Evolutionary conservation across 1,140 invertebrate species (phyloP).

Genomic region (Venturia canescens): DNA sequence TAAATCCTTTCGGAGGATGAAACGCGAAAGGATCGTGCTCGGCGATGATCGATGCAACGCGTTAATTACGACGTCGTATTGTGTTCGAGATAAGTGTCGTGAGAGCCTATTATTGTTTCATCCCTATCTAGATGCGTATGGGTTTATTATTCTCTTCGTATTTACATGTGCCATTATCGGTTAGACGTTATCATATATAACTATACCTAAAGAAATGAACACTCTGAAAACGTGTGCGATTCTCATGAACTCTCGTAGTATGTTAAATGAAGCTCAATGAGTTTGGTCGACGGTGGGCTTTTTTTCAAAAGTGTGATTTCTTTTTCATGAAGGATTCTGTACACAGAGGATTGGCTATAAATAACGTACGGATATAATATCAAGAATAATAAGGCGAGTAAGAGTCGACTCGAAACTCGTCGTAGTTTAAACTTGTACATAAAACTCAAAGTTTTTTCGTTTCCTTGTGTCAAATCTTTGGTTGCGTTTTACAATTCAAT

Average conservation of each 20-base stretch:
- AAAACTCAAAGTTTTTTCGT: neutral
- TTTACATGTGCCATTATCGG: constrained; percentile 39
- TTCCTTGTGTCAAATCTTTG: constrained; percentile 13
- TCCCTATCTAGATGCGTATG: constrained; percentile 20
- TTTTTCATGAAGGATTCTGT: constrained; percentile 37
- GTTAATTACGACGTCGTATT: constrained; percentile 25
- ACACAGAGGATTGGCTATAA: constrained; percentile 37
- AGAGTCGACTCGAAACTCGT: neutral
- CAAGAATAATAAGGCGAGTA: constrained; percentile 28
- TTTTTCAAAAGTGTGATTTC: constrained; percentile 17
- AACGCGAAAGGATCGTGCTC: neutral
- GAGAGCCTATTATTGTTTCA: neutral
- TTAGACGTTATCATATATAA: constrained; percentile 12
- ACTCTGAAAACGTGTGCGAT: constrained; percentile 46
- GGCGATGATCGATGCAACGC: constrained; percentile 31
- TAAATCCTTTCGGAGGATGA: neutral
- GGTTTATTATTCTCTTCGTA: constrained; percentile 18
- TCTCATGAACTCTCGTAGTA: constrained; percentile 13
- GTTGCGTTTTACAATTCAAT: constrained; percentile 15
- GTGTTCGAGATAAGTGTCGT: constrained; percentile 24
- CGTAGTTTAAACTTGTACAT: neutral
- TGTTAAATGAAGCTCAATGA: constrained; percentile 25
- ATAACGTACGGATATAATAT: constrained; percentile 26
- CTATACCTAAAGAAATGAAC: constrained; percentile 43
- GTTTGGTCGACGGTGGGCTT: constrained; percentile 19